These are phyloP conservation scores for Apaloderma vittatum DNA, from an alignment of 2,113 vertebrate genomes.

Conservation along the genomic window DNA sequence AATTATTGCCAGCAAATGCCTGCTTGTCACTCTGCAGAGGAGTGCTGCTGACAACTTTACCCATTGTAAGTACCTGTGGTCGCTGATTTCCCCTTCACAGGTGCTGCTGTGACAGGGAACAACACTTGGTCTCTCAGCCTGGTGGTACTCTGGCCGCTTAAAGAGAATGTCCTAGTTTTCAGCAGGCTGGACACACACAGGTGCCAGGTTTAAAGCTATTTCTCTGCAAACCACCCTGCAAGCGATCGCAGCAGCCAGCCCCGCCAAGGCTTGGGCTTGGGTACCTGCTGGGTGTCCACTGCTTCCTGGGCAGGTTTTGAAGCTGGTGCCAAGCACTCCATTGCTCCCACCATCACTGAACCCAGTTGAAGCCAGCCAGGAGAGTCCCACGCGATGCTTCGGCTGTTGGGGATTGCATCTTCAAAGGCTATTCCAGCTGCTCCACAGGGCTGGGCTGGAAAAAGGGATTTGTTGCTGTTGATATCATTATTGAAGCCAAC, in stretches of 20 bases:
- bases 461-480: neutral
- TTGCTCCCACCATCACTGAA: neutral
- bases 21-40: neutral
- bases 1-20: neutral
- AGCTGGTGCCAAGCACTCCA: rapidly evolving
- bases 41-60: neutral
- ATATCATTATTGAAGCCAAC: neutral
- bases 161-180: rapidly evolving
- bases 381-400: neutral
- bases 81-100: neutral
- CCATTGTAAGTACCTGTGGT: neutral
- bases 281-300: rapidly evolving
- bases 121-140: neutral
- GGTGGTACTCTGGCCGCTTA: neutral
- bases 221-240: neutral
- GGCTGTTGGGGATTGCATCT: neutral
- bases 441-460: neutral
- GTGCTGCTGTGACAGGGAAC: neutral
- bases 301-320: neutral
- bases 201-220: rapidly evolving
- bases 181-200: neutral
- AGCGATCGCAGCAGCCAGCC: neutral
- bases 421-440: neutral
- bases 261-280: rapidly evolving
- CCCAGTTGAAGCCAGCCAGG: neutral